Evolutionary conservation across 2,113 vertebrate species (phyloP).

Genomic region (Camelus dromedarius): DNA sequence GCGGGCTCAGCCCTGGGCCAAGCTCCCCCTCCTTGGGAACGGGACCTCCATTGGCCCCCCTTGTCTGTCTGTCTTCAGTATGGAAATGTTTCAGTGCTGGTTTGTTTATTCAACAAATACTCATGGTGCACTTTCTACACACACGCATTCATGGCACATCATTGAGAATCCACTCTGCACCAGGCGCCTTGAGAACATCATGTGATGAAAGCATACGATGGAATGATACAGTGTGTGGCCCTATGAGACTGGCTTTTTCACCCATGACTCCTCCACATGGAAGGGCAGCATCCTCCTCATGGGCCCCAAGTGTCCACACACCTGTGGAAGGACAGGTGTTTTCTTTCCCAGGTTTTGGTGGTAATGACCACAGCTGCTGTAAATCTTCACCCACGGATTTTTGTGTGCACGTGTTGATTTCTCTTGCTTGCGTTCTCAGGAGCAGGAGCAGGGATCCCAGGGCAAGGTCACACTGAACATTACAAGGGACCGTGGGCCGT

Average conservation of each 20-base stretch:
- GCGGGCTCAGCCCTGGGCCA: fast-evolving
- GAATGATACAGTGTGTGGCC: fast-evolving
- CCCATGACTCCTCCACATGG: fast-evolving
- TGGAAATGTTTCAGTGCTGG: neutral
- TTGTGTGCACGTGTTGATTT: neutral
- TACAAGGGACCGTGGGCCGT: fast-evolving
- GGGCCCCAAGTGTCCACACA: fast-evolving
- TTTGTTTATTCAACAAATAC: neutral
- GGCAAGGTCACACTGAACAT: fast-evolving
- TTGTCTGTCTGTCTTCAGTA: fast-evolving
- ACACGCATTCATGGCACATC: fast-evolving
- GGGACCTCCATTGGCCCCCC: neutral
- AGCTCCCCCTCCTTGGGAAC: fast-evolving
- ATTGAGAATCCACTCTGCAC: neutral
- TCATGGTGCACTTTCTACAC: neutral
- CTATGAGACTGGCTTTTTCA: neutral
- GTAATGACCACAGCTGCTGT: neutral
- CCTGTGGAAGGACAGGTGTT: neutral
- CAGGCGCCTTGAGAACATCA: neutral
- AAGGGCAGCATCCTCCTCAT: fast-evolving
- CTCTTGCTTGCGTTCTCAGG: neutral
- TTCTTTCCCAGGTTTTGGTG: neutral
- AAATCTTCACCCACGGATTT: fast-evolving
- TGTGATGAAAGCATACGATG: too few relatives aligned
- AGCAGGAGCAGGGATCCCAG: fast-evolving